These are phyloP conservation scores for Labeo rohita DNA, from an alignment of 2,113 vertebrate species.

Conservation along the genomic window DNA sequence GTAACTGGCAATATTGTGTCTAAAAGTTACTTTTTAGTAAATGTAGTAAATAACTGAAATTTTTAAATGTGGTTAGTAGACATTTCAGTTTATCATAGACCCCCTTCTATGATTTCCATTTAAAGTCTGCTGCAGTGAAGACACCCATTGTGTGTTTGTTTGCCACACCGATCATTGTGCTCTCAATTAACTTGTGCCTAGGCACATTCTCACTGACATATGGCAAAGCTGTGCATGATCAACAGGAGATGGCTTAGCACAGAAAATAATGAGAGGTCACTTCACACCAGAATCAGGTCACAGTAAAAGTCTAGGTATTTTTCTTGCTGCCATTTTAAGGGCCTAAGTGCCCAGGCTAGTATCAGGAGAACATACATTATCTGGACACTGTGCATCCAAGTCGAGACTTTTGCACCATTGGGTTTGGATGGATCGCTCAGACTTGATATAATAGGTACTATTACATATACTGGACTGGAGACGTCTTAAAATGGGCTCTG, in stretches of 20 bases:
- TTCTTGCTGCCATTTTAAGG: slow-evolving; percentile 17
- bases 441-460: background rate
- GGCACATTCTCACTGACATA: slow-evolving; percentile 29
- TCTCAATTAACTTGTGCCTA: slow-evolving; percentile 36
- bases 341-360: no score
- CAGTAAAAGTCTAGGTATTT: background rate
- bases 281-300: slow-evolving; percentile 3
- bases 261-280: slow-evolving; percentile 45
- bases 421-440: background rate
- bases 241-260: slow-evolving; percentile 37
- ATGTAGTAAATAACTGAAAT: background rate
- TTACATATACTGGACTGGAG: slow-evolving; percentile 12
- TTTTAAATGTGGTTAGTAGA: background rate
- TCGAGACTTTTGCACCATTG: background rate
- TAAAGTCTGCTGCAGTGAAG: slow-evolving; percentile 11
- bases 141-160: slow-evolving; percentile 13
- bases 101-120: background rate
- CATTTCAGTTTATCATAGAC: background rate
- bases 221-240: slow-evolving; percentile 44
- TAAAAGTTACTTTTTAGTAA: background rate
- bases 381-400: background rate
- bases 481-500: background rate
- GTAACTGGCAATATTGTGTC: background rate
- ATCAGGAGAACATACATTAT: background rate
- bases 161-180: slow-evolving; percentile 20